Base-by-base conservation (phyloP, 2,888 invertebrate genomes). In the Teinopalpus imperialis region DNA sequence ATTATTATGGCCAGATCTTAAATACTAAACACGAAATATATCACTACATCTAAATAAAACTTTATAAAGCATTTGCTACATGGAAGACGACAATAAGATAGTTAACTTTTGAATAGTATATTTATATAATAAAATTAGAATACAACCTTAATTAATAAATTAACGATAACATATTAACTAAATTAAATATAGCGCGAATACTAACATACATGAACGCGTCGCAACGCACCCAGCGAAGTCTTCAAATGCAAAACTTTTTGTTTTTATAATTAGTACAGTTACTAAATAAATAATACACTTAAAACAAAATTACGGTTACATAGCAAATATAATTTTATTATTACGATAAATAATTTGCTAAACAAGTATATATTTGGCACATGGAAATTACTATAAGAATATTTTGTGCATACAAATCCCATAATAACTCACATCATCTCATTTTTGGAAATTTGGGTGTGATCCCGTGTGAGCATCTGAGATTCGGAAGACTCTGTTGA, bases 131-230 rank as follows among this genome's bases (percentile, higher is more conserved):
- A n/a, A n/a, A n/a, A 49, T 41, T 51, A 50, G 42, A 34, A 36
- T 53, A 52, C 39, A 48, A 37, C 32, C 37, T 51, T 53, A 42
- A 48, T 14, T 49, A 49, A 37, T 10, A n/a, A 36, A 46, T 18
- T 47, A 44, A 47, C 37, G 30, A 42, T 45, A 48, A 48, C 29
- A 55, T 55, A 61, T 8, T 49, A 49, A 36, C 30, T 51, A 50
- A 53, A 45, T 45, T 43, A 52, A 72, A 66, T 69, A 75, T 73
- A 78, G 69, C 72, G 69, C 75, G 79, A 65, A 72, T 66, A 66
- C 59, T 67, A 71, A 81, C 66, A 70, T 77, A 88, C 85, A 70
- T 86, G 85, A 87, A 88, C 87, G 80, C 77, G 80, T 82, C 87
- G 81, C 78, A 57, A 78, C 79, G 73, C 74, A 72, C 69, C 67